Evolutionary conservation across 2,888 invertebrate species (phyloP), one percentile per base, ranked within the genome.

Genomic region (Cerastis leucographa): DNA sequence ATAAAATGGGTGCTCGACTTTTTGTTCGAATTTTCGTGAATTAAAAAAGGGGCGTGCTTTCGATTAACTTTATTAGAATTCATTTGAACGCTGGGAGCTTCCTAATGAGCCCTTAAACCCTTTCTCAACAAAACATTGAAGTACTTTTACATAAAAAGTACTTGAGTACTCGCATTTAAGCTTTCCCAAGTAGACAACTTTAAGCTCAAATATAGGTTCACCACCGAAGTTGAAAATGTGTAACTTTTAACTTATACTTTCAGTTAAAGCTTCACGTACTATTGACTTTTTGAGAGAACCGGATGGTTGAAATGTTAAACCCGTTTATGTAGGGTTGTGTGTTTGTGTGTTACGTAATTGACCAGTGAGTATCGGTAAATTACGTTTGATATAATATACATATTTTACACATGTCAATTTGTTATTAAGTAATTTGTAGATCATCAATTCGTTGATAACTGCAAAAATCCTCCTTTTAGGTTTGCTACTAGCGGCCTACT

Each of bases 1-100:
- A 93, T 93, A 92, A 91, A 91, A 89, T 87, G 86, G 86, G 84
- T 85, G 84, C 85, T 85, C 83, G 79, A 70, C 85, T 89, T 89
- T 90, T 89, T 86, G 88, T 90, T 87, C 85, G 83, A 84, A 90
- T 86, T 88, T 88, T 86, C 81, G 85, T 86, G 91, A 93, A 93
- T 92, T 94, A 94, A 94, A 93, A 76, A 92, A 89, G 92, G 91
- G 89, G 89, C 83, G 85, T 78, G 79, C 89, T 89, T 87, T 86
- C 91, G 93, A 95, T 95, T 94, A 95, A 94, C 93, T 95, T 94
- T 94, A 95, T 95, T 95, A 94, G 93, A 94, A 95, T 95, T 95
- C 93, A 94, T 94, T 94, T 91, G 91, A 88, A 89, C 90, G 90
- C 88, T 86, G 77, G 85, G 87, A 89, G 94, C 90, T 86, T 94